Base-by-base conservation (phyloP, 2,888 invertebrate genomes). In the Amblyjoppa fuscipennis region DNA sequence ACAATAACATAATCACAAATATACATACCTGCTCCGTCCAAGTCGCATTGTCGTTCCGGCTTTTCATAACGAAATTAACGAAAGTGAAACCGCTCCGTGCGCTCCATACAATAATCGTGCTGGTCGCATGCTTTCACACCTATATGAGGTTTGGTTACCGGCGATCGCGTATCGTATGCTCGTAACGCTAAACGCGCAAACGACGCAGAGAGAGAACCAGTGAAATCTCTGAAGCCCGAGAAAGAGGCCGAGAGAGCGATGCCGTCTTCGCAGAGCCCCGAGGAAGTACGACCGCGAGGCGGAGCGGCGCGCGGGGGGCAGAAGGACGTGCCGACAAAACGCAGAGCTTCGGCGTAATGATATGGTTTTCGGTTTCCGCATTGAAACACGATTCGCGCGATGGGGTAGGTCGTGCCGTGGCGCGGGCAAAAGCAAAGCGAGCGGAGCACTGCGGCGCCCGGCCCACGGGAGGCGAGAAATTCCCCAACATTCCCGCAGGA, bases 321-420 rank as follows among this genome's bases (percentile, higher is more conserved):
- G 51, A 82, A 68, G 75, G 73, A 83, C 75, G 84, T 78, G 80
- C 78, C 66, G 88, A 88, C 85, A 80, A 87, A 91, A 89, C 89
- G 89, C 89, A 89, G 88, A 90, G 91, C 91, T 90, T 91, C 90
- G 87, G 85, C 89, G 91, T 93, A 93, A 93, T 93, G 92, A 93
- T 92, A 93, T 91, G 93, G 93, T 93, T 93, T 93, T 93, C 93
- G 93, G 92, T 93, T 93, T 93, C 93, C 91, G 92, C 91, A 92
- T 93, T 93, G 93, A 93, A 93, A 93, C 92, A 92, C 91, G 93
- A 93, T 93, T 93, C 93, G 92, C 90, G 89, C 90, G 89, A 88
- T 92, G 90, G 93, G 93, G 92, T 93, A 93, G 93, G 92, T 93
- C 93, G 89, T 71, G 81, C 81, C 83, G 81, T 76, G 76, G 59